phyloP scores from a whole-genome alignment of 1,140 invertebrate genomes.

The Brachionus manjavacas region DNA sequence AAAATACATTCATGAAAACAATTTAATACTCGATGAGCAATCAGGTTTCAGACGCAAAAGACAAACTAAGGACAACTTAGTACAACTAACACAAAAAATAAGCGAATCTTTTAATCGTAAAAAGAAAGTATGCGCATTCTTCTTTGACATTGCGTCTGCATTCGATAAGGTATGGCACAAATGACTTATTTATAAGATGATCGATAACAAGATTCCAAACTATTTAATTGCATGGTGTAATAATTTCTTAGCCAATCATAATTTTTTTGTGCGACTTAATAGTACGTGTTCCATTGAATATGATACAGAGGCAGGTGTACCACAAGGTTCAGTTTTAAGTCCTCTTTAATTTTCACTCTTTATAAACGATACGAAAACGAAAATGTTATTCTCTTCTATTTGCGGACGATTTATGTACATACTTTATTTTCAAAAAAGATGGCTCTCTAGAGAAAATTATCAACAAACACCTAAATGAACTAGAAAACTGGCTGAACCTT shows the following conservation, averaged over 20 bases:
- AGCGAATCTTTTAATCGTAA: not conserved
- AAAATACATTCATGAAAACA: too few relatives aligned
- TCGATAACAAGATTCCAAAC: not conserved
- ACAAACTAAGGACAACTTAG: not conserved
- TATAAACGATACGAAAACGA: not conserved
- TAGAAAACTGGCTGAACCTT: too few relatives aligned
- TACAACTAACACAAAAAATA: not conserved
- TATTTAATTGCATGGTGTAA: not conserved
- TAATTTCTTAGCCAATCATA: not conserved
- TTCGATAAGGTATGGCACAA: not conserved
- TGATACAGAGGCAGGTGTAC: not conserved
- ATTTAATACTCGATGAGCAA: not conserved
- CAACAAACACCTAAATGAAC: too few relatives aligned
- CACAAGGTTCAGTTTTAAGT: not conserved
- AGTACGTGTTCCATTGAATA: not conserved
- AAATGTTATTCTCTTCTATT: not conserved
- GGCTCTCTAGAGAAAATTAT: too few relatives aligned
- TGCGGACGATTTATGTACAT: not conserved
- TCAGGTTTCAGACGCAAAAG: not conserved
- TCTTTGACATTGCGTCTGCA: not conserved
- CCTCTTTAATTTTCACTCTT: not conserved
- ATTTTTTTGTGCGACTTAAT: not conserved
- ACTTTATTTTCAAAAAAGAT: too few relatives aligned
- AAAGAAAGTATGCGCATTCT: not conserved
- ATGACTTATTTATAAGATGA: not conserved